phyloP scores from a whole-genome alignment of 2,797 vertebrate species.

The Picus viridis region DNA sequence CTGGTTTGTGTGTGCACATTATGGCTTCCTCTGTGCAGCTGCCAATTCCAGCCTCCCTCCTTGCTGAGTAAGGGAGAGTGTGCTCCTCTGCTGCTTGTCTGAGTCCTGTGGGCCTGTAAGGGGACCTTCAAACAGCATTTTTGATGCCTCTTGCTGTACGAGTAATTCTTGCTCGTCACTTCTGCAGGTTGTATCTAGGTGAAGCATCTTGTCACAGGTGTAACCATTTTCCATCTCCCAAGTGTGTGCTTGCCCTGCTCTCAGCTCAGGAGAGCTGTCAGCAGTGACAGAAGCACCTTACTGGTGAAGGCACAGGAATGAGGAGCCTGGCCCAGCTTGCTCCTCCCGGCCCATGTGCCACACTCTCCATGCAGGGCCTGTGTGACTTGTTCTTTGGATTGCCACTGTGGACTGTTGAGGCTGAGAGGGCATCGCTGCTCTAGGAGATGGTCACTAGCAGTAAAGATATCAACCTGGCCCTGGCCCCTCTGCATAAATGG shows the following conservation, averaged over 20 bases:
- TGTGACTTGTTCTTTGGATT: background rate
- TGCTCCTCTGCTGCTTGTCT: background rate
- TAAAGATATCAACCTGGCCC: background rate
- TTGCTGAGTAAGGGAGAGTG: background rate
- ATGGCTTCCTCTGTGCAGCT: background rate
- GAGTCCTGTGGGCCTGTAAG: background rate
- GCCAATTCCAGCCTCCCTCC: background rate
- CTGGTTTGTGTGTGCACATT: background rate
- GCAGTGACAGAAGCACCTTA: background rate
- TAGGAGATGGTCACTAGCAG: background rate
- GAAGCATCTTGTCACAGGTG: background rate
- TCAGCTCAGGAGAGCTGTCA: background rate
- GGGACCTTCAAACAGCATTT: background rate
- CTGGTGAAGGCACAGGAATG: background rate
- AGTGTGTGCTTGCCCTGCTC: background rate
- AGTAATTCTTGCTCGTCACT: background rate
- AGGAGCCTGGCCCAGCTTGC: background rate
- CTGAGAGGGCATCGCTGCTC: background rate
- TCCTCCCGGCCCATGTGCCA: background rate
- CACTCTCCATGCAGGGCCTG: background rate
- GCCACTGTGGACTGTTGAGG: background rate
- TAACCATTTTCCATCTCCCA: background rate
- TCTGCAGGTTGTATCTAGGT: background rate
- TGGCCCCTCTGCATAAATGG: fast-evolving
- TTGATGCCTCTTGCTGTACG: background rate